Evolutionary conservation across 2,888 invertebrate species (phyloP), one percentile per base, ranked within the genome.

Genomic region (Agrochola macilenta): DNA sequence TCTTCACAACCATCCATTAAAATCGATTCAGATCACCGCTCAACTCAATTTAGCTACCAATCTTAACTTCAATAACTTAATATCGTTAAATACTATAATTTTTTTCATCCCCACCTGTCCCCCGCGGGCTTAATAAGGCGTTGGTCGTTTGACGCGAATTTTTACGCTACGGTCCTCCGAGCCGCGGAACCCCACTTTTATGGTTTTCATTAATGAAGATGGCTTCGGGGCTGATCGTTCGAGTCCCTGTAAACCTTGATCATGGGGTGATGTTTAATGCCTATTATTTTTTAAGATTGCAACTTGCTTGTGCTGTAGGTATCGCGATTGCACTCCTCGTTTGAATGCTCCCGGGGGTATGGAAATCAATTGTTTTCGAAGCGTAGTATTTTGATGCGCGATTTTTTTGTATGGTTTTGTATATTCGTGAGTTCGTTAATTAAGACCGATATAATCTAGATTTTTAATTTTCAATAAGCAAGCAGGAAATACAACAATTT

Each of bases 141-240:
- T 92, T 92, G 92, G 92, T 92, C 93, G 93, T 94, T 94, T 92
- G 92, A 93, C 92, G 93, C 92, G 92, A 91, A 90, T 94, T 94
- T 94, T 94, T 93, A 92, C 88, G 83, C 88, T 76, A 83, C 73
- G 81, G 79, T 79, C 84, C 83, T 86, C 30, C 66, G 65, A 69
- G 75, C 60, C 52, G 46, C 76, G 83, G 81, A 84, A 92, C 93
- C 94, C 93, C 93, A 93, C 94, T 93, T 95, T 95, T 93, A 94
- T 93, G 95, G 94, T 94, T 94, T 94, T 93, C 95, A 95, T 96
- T 96, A 96, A 95, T 95, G 95, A 95, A 94, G 94, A 93, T 91
- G 86, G 95, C 96, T 93, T 90, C 93, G 90, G 93, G 95, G 94
- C 95, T 93, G 95, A 95, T 95, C 95, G 93, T 93, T 94, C 93